phyloP scores from a whole-genome alignment of 2,888 invertebrate genomes.

The Coecobrya sp. region DNA sequence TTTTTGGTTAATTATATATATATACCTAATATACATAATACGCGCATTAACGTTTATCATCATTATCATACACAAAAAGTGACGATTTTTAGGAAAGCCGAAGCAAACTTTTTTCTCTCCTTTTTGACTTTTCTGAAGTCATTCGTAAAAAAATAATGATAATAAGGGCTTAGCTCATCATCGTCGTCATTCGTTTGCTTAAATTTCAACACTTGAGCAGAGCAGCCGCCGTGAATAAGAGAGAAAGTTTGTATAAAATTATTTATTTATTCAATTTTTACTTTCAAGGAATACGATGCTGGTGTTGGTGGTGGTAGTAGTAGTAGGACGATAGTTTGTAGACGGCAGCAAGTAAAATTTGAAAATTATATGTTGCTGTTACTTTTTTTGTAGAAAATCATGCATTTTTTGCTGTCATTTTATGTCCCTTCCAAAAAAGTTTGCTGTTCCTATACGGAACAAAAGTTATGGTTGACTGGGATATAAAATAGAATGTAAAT shows the following conservation, averaged over 20 bases:
- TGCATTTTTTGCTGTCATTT: slow-evolving; percentile 43
- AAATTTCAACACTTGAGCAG: slow-evolving; percentile 39
- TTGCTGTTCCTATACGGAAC: not conserved
- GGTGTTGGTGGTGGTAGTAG: not conserved
- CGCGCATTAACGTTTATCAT: slow-evolving; percentile 42
- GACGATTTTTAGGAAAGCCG: slow-evolving; percentile 55
- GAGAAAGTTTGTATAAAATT: slow-evolving; percentile 74
- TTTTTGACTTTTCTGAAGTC: slow-evolving; percentile 48
- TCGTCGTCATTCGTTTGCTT: slow-evolving; percentile 31
- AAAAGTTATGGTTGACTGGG: not conserved
- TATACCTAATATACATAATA: slow-evolving; percentile 26
- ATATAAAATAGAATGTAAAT: slow-evolving; percentile 23
- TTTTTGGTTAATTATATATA: slow-evolving; percentile 52
- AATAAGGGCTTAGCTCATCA: slow-evolving; percentile 54
- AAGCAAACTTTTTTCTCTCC: slow-evolving; percentile 28
- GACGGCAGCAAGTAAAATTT: slow-evolving; percentile 55
- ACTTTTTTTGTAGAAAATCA: slow-evolving; percentile 49
- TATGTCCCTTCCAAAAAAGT: not conserved
- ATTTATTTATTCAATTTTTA: slow-evolving; percentile 44
- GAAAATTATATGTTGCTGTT: slow-evolving; percentile 75
- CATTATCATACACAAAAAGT: slow-evolving; percentile 29
- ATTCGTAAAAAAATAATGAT: slow-evolving; percentile 25
- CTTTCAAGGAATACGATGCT: slow-evolving; percentile 47
- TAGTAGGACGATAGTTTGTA: not conserved
- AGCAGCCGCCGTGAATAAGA: slow-evolving; percentile 57